Base-by-base conservation (phyloP, 2,888 invertebrate genomes). In the Formica aserva region DNA sequence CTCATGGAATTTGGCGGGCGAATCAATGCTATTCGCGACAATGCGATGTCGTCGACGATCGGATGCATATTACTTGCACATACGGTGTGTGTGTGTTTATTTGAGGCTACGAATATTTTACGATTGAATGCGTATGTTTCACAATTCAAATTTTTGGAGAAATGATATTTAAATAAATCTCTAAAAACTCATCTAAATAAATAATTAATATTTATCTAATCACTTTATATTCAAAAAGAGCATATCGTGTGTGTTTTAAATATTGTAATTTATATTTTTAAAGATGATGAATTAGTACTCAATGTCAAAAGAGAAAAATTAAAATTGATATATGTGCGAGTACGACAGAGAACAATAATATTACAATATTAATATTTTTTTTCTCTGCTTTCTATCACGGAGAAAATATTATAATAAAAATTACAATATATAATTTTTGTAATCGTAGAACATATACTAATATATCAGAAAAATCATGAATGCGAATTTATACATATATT, bases 1-100 rank as follows among this genome's bases (percentile, higher is more conserved):
- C 13, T 32, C 18, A 18, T 35, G 41, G 5, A 57, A 66, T 62
- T 63, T 41, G 52, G 11, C 60, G 13, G 65, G 0, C 18, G 3
- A 55, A 35, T 26, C n/a, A 74, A 66, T 55, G n/a, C n/a, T 55
- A 38, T 77, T n/a, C n/a, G 8, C 22, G 9, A 66, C 38, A 13
- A 52, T 65, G 15, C 5, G 3, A 29, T 8, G 18, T 1, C 9
- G 8, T 22, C 41, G 15, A 62, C n/a, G 26, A 57, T 41, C 13
- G 13, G 15, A 55, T 57, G 48, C 48, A 52, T 52, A 52, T 52
- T n/a, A 52, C 6, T n/a, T 52, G 48, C 48, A 52, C n/a, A 15
- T 52, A 52, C 2, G 48, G 48, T 48, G 6, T 11, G 26, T 66
- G 38, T 29, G 18, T 45, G 32, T 9, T 55, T 72, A 35, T 35